A percentile compares a stretch with the other conserved stretches of the same genome.
Conservation (phyloP, 2,888 invertebrate species). For the Cancer borealis region DNA sequence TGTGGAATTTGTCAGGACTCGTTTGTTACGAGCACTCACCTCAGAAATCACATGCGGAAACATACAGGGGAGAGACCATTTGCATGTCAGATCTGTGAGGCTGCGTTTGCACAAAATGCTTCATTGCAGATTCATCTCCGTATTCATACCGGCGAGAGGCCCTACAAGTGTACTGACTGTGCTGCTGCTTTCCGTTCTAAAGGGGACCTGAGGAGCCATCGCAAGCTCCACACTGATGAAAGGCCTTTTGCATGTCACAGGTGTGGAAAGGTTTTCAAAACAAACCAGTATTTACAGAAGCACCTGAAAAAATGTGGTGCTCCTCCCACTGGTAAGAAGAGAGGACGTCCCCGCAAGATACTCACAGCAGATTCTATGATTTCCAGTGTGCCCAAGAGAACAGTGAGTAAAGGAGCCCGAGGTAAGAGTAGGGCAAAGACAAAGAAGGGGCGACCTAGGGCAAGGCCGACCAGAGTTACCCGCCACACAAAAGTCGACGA, state of each 20-base stretch:
- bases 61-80: conserved; percentile 76
- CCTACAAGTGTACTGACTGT: conserved; percentile 75
- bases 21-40: conserved; percentile 76
- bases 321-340: conserved; percentile 74
- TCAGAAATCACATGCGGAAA: conserved; percentile 77
- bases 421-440: conserved; percentile 50
- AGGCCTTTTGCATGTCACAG: conserved; percentile 70
- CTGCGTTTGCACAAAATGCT: conserved; percentile 76
- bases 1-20: conserved; percentile 75
- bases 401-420: conserved; percentile 33
- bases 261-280: conserved; percentile 76
- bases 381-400: conserved; percentile 63
- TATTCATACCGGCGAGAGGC: conserved; percentile 76
- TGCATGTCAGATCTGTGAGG: conserved; percentile 69
- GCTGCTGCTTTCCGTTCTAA: conserved; percentile 76
- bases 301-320: conserved; percentile 76
- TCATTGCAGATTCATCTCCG: conserved; percentile 75
- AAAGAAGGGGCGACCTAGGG: conserved; percentile 49
- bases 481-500: conserved; percentile 65
- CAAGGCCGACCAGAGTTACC: conserved; percentile 58
- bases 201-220: conserved; percentile 75
- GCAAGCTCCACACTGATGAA: conserved; percentile 75
- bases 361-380: conserved; percentile 65
- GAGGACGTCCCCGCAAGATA: conserved; percentile 72
- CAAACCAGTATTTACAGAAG: conserved; percentile 76